Base-by-base conservation (phyloP, 30 jellyfish, hydroid and myxozoan genomes). In the Rhopilema esculentum region DNA sequence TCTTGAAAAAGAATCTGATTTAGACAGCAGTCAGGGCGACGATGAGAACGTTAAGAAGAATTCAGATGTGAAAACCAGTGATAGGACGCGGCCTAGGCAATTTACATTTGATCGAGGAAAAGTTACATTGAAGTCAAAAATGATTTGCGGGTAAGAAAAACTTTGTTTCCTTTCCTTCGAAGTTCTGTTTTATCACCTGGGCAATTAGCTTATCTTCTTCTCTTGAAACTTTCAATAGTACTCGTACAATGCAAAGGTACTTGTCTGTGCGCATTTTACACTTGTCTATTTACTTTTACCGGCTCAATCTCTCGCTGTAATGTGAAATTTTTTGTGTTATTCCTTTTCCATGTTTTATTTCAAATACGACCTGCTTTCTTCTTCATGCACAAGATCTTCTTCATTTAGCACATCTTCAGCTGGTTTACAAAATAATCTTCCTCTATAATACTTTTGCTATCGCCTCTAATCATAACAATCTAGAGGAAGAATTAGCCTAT, bases 81-180 rank as follows among this genome's bases (percentile, higher is more conserved):
- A 69, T 12, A 77, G 88, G 64, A 49, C 95, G 20, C 88, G 94
- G 83, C 94, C 94, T 74, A 85, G 53, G 24, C 71, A 50, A 70
- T 61, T 85, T 22, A 85, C 88, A 2, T 85, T 85, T 72, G 94
- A 85, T 53, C 66, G 94, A 76, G 94, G 88, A 70, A 80, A 80
- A 48, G 82, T 68, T 1, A 80, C 66, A 24, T 25, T 80, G 76
- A 80, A 80, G 51, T 33, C 90, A 20, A 80, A 80, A 30, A 40
- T 80, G 73, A 70, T 80, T 85, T 72, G 88, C n/a, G 82, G 93
- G 85, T 85, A 66, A 75, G 82, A 26, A n/a, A 52, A 27, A 18
- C 29, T 25, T 31, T 27, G 21, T 28, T 64, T 18, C 16, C 68
- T 19, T 40, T 23, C 24, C 15, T 8, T n/a, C 16, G 77, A 9